Percentiles rank a stretch among this genome's conserved stretches.
Evolutionary conservation across 2,888 invertebrate species (phyloP).

Genomic region (Acronicta alni): DNA sequence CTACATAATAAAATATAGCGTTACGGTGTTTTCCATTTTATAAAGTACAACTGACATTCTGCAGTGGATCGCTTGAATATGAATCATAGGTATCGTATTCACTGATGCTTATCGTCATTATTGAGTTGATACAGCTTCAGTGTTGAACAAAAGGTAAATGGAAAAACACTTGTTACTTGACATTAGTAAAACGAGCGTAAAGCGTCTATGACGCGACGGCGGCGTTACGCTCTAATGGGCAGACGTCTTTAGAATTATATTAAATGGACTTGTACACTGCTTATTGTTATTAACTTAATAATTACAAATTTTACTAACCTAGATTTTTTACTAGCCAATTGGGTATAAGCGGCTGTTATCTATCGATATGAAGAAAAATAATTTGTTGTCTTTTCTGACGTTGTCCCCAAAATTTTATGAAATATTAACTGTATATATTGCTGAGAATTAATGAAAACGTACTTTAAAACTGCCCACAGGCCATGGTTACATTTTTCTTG

Average conservation of each 20-base stretch:
- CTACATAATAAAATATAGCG: not conserved
- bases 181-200: slow-evolving; percentile 9
- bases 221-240: slow-evolving; percentile 30
- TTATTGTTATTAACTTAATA: no score
- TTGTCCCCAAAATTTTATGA: no score
- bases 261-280: not conserved
- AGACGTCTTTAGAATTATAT: slow-evolving; percentile 21
- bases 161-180: slow-evolving; percentile 5
- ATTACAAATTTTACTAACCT: no score
- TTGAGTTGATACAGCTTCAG: slow-evolving; percentile 10
- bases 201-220: slow-evolving; percentile 15
- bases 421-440: no score
- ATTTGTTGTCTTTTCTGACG: no score
- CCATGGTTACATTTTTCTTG: no score
- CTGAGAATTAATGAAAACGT: no score
- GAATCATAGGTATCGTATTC: slow-evolving; percentile 8
- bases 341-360: no score
- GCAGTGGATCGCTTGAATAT: not conserved
- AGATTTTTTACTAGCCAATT: no score
- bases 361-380: no score
- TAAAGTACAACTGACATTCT: not conserved
- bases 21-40: slow-evolving; percentile 14
- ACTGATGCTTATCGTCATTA: slow-evolving; percentile 14
- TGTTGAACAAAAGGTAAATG: not conserved
- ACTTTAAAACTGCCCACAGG: no score